These are phyloP conservation scores for Sarcophaga caerulescens DNA, from an alignment of 2,888 invertebrate species.

Conservation along the genomic window DNA sequence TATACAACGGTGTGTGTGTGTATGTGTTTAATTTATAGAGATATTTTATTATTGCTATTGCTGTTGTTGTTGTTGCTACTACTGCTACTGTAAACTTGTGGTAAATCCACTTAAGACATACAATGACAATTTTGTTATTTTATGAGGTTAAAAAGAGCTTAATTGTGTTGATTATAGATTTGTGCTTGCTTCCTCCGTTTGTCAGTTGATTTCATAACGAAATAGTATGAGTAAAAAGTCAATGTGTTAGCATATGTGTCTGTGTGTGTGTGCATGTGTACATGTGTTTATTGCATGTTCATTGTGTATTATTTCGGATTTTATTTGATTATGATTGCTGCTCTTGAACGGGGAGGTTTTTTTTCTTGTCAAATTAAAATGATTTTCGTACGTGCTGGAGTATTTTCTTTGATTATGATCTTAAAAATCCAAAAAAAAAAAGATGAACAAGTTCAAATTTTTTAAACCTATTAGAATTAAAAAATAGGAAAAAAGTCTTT, in stretches of 20 bases:
- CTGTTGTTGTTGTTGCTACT: too few relatives aligned
- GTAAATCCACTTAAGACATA: conserved; percentile 70
- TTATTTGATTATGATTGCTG: conserved; percentile 38
- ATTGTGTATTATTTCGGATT: conserved; percentile 43
- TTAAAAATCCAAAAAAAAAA: neutral
- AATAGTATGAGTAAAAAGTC: neutral
- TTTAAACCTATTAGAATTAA: too few relatives aligned
- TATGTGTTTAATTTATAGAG: conserved; percentile 36
- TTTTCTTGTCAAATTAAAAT: conserved; percentile 50
- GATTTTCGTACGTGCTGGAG: conserved; percentile 52
- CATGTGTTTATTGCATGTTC: conserved; percentile 15
- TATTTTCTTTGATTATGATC: conserved; percentile 31
- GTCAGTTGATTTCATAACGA: neutral
- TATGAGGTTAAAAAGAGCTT: conserved; percentile 69
- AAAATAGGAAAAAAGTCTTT: too few relatives aligned
- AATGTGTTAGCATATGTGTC: conserved; percentile 3
- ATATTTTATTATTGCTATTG: conserved; percentile 4
- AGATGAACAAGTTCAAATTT: too few relatives aligned
- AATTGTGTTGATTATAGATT: conserved; percentile 68
- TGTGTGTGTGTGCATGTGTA: neutral
- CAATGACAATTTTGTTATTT: conserved; percentile 70
- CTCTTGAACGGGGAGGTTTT: neutral
- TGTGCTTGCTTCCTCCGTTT: neutral
- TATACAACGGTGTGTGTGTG: conserved; percentile 21
- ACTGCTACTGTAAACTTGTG: conserved; percentile 62